phyloP scores from a whole-genome alignment of 1,140 invertebrate species.

The Cotesia glomerata region DNA sequence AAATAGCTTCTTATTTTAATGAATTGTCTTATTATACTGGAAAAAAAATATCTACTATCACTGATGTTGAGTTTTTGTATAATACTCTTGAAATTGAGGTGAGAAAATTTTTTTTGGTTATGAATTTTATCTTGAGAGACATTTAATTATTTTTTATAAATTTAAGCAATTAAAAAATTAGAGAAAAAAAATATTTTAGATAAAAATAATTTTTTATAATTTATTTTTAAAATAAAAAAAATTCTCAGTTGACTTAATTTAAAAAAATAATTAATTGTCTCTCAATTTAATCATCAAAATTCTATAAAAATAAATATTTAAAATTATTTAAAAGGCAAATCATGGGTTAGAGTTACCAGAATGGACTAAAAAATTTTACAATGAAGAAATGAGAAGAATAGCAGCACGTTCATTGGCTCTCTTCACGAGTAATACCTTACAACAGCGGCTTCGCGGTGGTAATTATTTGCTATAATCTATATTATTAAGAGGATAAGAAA shows the following conservation, averaged over 20 bases:
- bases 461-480: too few relatives aligned
- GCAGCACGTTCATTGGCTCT: slow-evolving; percentile 73
- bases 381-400: slow-evolving; percentile 70
- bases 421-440: slow-evolving; percentile 72
- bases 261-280: too few relatives aligned
- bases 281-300: too few relatives aligned
- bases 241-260: too few relatives aligned
- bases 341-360: slow-evolving; percentile 72
- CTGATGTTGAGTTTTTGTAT: slow-evolving; percentile 76
- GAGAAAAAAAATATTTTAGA: too few relatives aligned
- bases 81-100: slow-evolving; percentile 76
- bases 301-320: too few relatives aligned
- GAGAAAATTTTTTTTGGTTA: slow-evolving; percentile 4
- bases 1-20: slow-evolving; percentile 63
- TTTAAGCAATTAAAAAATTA: neutral
- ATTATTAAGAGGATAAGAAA: too few relatives aligned
- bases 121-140: neutral
- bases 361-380: slow-evolving; percentile 76
- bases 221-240: too few relatives aligned
- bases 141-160: neutral
- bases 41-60: slow-evolving; percentile 68
- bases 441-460: slow-evolving; percentile 78
- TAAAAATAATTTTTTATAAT: too few relatives aligned
- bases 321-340: slow-evolving; percentile 17
- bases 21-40: slow-evolving; percentile 72